Conservation (phyloP, 2,113 vertebrate genomes). For the Pluvianellus socialis region DNA sequence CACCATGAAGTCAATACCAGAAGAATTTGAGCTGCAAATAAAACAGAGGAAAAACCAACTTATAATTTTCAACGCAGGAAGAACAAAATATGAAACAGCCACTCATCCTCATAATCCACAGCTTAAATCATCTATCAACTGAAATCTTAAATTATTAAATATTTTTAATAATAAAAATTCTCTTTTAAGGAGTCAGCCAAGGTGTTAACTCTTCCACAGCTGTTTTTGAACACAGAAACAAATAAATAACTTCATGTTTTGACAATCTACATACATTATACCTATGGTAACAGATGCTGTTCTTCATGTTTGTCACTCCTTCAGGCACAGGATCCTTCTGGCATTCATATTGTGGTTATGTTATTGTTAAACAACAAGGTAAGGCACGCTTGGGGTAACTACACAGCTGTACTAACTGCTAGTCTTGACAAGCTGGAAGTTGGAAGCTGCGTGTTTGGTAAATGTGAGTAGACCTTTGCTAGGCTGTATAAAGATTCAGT, state of each 20-base stretch:
- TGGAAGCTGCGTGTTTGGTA: background rate
- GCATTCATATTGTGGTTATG: background rate
- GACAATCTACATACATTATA: background rate
- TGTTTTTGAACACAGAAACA: background rate
- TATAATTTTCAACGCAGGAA: background rate
- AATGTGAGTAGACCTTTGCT: background rate
- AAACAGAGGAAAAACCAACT: background rate
- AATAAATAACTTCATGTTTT: background rate
- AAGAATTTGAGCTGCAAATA: background rate
- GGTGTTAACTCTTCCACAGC: background rate
- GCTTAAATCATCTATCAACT: background rate
- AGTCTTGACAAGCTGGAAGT: background rate
- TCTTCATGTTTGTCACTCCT: background rate
- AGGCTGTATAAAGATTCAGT: background rate
- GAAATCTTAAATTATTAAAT: background rate
- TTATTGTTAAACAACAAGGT: background rate
- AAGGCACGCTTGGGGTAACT: background rate
- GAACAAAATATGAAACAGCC: background rate
- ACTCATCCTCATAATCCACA: background rate
- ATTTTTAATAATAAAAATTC: background rate
- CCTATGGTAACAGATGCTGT: background rate
- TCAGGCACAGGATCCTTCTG: background rate
- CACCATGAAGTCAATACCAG: background rate
- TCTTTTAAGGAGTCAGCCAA: background rate
- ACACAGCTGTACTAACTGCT: background rate